Evolutionary conservation across 2,888 invertebrate genomes (phyloP).

Genomic region (Lumbricus terrestris): DNA sequence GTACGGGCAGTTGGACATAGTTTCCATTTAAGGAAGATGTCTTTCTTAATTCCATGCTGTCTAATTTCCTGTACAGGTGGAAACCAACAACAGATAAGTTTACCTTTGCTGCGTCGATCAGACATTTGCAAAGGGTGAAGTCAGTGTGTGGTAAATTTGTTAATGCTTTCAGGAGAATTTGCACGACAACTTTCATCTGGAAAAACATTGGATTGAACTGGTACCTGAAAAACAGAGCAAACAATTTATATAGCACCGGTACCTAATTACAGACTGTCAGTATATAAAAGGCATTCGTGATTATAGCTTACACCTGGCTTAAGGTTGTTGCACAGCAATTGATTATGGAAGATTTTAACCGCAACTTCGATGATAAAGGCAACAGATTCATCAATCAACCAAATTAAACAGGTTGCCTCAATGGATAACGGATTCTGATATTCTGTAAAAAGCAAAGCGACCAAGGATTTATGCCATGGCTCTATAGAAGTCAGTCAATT

Average conservation of each 20-base stretch:
- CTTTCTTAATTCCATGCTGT: neutral
- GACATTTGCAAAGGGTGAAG: slow-evolving; percentile 94
- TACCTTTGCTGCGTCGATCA: slow-evolving; percentile 70
- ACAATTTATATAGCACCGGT: neutral
- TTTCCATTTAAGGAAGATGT: neutral
- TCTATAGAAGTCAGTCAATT: no score
- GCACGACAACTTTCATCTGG: slow-evolving; percentile 73
- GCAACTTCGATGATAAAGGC: neutral
- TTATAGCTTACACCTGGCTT: neutral
- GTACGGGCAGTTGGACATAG: neutral
- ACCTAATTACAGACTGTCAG: neutral
- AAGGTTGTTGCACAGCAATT: neutral
- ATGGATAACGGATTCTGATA: no score
- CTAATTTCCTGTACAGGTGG: neutral
- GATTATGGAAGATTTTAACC: neutral
- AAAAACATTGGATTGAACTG: slow-evolving; percentile 90
- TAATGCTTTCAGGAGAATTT: slow-evolving; percentile 88
- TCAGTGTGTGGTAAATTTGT: slow-evolving; percentile 97
- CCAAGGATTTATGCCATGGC: no score
- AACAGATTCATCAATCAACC: neutral
- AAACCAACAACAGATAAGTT: neutral
- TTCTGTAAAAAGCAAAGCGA: no score
- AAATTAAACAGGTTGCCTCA: neutral
- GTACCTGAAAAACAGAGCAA: slow-evolving; percentile 63
- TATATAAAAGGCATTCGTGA: neutral